Conservation (phyloP, 2,888 invertebrate genomes). For the Drosophila villosipedis region DNA sequence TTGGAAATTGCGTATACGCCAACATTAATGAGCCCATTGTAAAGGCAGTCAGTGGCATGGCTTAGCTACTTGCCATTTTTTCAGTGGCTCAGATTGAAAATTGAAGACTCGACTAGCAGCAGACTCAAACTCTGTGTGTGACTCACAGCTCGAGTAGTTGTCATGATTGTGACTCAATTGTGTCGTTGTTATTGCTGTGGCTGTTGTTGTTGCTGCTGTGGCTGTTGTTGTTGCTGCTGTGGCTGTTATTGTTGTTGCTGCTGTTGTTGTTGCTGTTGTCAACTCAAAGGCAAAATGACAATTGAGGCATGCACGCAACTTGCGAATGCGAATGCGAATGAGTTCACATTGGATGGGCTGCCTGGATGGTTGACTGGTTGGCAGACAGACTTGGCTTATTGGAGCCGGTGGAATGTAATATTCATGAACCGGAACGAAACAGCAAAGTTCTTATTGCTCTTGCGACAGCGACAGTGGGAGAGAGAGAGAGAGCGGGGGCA, state of each 20-base stretch:
- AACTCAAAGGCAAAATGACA: slow-evolving; percentile 57
- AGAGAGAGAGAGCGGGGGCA: slow-evolving; percentile 17
- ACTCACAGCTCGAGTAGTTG: slow-evolving; percentile 51
- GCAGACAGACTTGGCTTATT: slow-evolving; percentile 51
- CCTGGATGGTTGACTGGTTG: slow-evolving; percentile 34
- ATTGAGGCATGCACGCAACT: slow-evolving; percentile 71
- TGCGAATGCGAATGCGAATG: slow-evolving; percentile 41
- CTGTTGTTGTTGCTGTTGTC: slow-evolving; percentile 29
- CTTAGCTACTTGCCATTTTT: slow-evolving; percentile 45
- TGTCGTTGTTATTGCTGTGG: slow-evolving; percentile 39
- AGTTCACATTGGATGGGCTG: slow-evolving; percentile 50
- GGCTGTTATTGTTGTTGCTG: slow-evolving; percentile 29
- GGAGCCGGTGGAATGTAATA: slow-evolving; percentile 58
- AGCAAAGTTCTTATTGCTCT: slow-evolving; percentile 37
- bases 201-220: slow-evolving; percentile 28
- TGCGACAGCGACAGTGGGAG: neutral
- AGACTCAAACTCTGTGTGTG: slow-evolving; percentile 8
- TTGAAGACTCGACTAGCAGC: slow-evolving; percentile 30
- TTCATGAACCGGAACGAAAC: slow-evolving; percentile 58
- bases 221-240: slow-evolving; percentile 27
- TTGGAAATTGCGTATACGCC: slow-evolving; percentile 80
- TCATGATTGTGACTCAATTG: slow-evolving; percentile 82
- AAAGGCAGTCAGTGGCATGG: slow-evolving; percentile 36
- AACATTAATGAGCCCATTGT: slow-evolving; percentile 76
- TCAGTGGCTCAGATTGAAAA: slow-evolving; percentile 20